phyloP scores from a whole-genome alignment of 2,888 invertebrate species.

The Catocala nupta region DNA sequence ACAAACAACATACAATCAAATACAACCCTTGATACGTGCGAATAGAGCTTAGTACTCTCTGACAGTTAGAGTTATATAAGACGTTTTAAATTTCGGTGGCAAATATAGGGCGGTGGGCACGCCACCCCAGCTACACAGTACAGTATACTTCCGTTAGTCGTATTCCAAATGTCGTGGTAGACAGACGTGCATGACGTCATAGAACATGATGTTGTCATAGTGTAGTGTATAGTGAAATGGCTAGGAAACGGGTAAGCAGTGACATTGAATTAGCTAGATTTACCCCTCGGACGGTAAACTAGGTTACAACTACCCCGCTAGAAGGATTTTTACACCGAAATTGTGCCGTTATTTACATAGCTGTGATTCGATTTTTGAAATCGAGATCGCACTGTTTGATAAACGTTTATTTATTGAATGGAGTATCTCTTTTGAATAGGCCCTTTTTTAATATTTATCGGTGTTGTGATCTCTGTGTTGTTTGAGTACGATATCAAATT shows the following conservation, averaged over 20 bases:
- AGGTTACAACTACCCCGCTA: constrained; percentile 26
- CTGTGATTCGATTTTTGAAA: constrained; percentile 10
- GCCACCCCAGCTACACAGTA: constrained; percentile 58
- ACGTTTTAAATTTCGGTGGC: constrained; percentile 53
- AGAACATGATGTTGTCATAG: constrained; percentile 55
- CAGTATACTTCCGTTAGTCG: constrained; percentile 65
- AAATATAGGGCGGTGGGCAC: constrained; percentile 72
- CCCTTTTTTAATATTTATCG: constrained; percentile 9
- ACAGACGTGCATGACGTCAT: constrained; percentile 52
- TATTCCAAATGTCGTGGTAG: constrained; percentile 57
- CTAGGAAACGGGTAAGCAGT: constrained; percentile 82
- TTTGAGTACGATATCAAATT: no score
- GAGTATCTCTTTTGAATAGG: constrained; percentile 6
- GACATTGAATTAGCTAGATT: constrained; percentile 37
- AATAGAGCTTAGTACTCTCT: constrained; percentile 47
- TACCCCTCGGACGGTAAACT: neutral
- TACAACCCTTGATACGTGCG: constrained; percentile 33
- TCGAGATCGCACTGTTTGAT: constrained; percentile 12
- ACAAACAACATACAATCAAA: constrained; percentile 28
- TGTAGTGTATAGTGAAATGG: constrained; percentile 68
- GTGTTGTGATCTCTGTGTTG: neutral
- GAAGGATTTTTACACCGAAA: constrained; percentile 9
- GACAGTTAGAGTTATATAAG: constrained; percentile 52
- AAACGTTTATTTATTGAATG: constrained; percentile 19
- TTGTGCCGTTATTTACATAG: constrained; percentile 3